Evolutionary conservation across 2,888 invertebrate species (phyloP), one percentile per base, ranked within the genome.

Genomic region (Agelastica alni): DNA sequence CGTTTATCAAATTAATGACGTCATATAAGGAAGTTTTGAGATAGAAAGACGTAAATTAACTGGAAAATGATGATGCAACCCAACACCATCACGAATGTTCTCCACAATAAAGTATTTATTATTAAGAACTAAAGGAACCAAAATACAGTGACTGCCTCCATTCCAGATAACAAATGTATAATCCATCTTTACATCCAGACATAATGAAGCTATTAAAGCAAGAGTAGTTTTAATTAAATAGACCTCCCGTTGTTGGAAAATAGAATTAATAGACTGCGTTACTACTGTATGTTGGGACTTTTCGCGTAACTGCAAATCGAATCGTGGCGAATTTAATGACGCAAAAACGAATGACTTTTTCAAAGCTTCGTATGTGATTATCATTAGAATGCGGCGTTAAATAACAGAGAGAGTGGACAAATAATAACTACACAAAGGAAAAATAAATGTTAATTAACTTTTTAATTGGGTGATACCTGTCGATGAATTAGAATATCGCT

Each of bases 161-260:
- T 53, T 47, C 26, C 47, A 47, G 47, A 53, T 51, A 53, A 53
- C 51, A 49, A 53, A 47, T 37, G 28, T 37, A 45, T 47, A 53
- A 53, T 53, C 32, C 51, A 37, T 57, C 53, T 57, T 53, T 56
- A 43, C 44, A 51, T 51, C 42, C 46, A 20, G 47, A 32, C 51
- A 57, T 57, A 57, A 57, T 57, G 47, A 51, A 53, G 46, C 51
- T 37, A 53, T 57, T 57, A 57, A 51, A 47, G 53, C 46, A 32
- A 51, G 47, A 53, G 51, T 53, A 47, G 46, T 53, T 53, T 53
- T 47, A 57, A 57, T 57, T 53, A 47, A 57, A 48, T 58, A 43
- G 31, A 54, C 51, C 39, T 37, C 46, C 31, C 44, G 53, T 28
- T 34, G 51, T 44, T 47, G 43, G 42, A 58, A 57, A 49, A 53